These are phyloP conservation scores for Cichlasoma orientale DNA, from an alignment of 2,797 vertebrate genomes.

Conservation along the genomic window DNA sequence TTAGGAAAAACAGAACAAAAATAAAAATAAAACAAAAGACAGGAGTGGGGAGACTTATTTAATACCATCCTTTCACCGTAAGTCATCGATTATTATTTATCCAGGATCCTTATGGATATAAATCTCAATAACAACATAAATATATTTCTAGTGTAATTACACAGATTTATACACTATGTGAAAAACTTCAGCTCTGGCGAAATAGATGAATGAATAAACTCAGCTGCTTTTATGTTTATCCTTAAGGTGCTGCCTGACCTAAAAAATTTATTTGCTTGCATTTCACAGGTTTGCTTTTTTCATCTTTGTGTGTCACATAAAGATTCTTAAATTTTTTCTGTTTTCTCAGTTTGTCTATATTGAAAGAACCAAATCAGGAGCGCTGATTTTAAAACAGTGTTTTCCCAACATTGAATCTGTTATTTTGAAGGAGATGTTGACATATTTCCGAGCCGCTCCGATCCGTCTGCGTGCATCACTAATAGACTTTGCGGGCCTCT, in stretches of 20 bases:
- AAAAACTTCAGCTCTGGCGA: not conserved
- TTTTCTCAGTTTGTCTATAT: not conserved
- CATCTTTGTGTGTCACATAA: not conserved
- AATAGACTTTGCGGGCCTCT: conserved; percentile 46
- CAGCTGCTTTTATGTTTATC: not conserved
- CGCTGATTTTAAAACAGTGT: not conserved
- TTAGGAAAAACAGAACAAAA: too few species aligned
- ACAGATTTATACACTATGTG: not conserved
- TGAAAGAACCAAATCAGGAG: not conserved
- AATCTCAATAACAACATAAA: not conserved
- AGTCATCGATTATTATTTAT: too few species aligned
- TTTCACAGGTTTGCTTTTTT: not conserved
- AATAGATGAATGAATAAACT: not conserved
- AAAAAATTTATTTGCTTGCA: not conserved
- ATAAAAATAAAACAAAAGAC: too few species aligned
- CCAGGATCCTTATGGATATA: not conserved
- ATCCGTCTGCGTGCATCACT: not conserved
- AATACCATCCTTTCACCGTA: too few species aligned
- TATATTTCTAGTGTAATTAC: not conserved
- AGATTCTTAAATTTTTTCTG: too few species aligned
- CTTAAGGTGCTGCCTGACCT: not conserved
- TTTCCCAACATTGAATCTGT: not conserved
- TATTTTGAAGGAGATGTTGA: not conserved
- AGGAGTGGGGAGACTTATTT: too few species aligned
- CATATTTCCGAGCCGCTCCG: not conserved